Conservation (phyloP, 2,113 vertebrate species). For the Perognathus longimembris region DNA sequence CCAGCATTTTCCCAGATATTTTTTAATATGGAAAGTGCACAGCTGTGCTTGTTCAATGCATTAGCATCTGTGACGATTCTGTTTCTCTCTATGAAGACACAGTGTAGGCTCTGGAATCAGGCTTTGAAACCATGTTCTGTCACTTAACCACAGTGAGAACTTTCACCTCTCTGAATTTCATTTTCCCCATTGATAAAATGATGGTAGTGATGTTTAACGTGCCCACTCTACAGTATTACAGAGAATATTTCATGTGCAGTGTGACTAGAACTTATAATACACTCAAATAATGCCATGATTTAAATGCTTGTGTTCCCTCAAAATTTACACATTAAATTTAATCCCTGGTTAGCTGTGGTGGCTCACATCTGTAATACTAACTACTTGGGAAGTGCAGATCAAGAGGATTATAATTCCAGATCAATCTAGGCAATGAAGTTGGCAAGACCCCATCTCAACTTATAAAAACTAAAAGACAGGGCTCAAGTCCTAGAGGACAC, state of each 20-base stretch:
- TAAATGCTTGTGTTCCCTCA: not conserved
- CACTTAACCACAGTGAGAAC: not conserved
- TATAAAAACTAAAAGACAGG: too few relatives aligned
- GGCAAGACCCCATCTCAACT: too few relatives aligned
- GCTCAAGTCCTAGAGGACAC: too few relatives aligned
- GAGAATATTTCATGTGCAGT: not conserved
- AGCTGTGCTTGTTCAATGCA: not conserved
- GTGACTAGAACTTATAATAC: not conserved
- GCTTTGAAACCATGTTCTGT: not conserved
- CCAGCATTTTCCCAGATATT: not conserved
- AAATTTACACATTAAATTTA: not conserved
- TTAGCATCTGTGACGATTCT: not conserved
- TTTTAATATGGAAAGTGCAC: not conserved
- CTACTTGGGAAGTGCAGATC: too few relatives aligned
- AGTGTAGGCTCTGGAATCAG: not conserved
- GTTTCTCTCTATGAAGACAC: not conserved
- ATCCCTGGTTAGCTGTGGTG: not conserved
- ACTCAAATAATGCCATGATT: not conserved
- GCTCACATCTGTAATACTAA: too few relatives aligned
- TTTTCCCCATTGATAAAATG: not conserved
- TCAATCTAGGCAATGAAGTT: too few relatives aligned
- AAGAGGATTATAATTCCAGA: too few relatives aligned
- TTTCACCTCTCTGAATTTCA: not conserved
- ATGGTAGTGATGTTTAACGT: not conserved
- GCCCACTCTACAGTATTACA: not conserved